Conservation (phyloP, 2,113 vertebrate genomes). For the Poeciliopsis occidentalis region DNA sequence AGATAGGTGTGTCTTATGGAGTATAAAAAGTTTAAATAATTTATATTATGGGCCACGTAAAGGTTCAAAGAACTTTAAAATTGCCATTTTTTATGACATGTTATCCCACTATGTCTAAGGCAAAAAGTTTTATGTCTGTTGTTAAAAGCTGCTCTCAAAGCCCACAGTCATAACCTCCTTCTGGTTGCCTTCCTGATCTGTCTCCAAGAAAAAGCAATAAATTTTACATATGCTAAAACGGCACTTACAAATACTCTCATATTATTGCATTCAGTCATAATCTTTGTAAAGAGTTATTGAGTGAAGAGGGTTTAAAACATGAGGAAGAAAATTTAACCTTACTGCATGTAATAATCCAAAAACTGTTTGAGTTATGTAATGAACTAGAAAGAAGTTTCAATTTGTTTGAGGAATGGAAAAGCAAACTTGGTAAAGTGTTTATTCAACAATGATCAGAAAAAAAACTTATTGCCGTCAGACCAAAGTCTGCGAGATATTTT, state of each 20-base stretch:
- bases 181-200: slow-evolving; percentile 9
- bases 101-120: not conserved
- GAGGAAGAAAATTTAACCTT: no score
- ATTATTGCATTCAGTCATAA: not conserved
- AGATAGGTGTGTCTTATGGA: not conserved
- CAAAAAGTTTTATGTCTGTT: not conserved
- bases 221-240: slow-evolving; percentile 1
- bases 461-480: no score
- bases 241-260: not conserved
- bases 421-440: no score
- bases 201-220: slow-evolving; percentile 2
- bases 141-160: not conserved
- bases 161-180: not conserved
- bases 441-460: no score
- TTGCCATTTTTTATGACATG: slow-evolving; percentile 1
- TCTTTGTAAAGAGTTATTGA: not conserved
- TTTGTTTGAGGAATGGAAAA: not conserved
- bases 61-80: not conserved
- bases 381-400: not conserved
- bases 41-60: not conserved
- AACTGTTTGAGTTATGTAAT: not conserved
- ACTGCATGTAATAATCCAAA: no score
- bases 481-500: no score
- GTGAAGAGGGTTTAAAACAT: not conserved
- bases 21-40: not conserved